Evolutionary conservation across 2,797 vertebrate genomes (phyloP).

Genomic region (Thripadectes ignobilis): DNA sequence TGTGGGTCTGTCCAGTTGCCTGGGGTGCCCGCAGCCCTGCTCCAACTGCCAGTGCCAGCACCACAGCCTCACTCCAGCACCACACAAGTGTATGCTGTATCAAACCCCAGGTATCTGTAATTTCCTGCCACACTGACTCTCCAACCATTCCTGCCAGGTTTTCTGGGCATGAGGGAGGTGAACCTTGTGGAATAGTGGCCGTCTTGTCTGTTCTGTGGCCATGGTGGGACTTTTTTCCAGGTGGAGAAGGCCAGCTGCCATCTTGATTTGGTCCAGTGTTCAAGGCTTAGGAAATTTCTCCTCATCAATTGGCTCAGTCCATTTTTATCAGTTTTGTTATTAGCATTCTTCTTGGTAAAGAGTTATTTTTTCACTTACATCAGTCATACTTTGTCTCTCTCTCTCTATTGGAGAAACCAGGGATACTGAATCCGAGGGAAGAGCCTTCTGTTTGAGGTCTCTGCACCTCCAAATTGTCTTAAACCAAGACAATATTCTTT

Average conservation of each 20-base stretch:
- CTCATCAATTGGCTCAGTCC: background rate
- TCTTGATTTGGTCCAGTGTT: background rate
- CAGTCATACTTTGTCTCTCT: background rate
- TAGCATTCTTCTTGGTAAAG: background rate
- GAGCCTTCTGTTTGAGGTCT: background rate
- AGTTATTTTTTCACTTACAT: background rate
- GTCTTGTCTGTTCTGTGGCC: background rate
- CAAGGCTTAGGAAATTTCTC: background rate
- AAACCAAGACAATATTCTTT: background rate
- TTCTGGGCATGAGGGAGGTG: background rate
- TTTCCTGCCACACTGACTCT: background rate
- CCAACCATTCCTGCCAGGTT: background rate
- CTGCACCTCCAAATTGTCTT: background rate
- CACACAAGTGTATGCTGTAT: background rate
- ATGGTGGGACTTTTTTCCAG: background rate
- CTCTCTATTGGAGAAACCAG: background rate
- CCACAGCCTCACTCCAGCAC: background rate
- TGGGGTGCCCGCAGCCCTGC: too few species aligned
- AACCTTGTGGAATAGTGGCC: background rate
- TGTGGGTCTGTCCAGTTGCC: background rate
- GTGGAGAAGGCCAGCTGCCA: background rate
- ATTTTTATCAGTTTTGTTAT: background rate
- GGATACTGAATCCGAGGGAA: background rate
- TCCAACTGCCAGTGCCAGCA: background rate
- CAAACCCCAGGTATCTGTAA: background rate